Percentiles rank a stretch among this genome's conserved stretches.
phyloP scores from a whole-genome alignment of 2,888 invertebrate genomes.

The Drosophila ezoana region DNA sequence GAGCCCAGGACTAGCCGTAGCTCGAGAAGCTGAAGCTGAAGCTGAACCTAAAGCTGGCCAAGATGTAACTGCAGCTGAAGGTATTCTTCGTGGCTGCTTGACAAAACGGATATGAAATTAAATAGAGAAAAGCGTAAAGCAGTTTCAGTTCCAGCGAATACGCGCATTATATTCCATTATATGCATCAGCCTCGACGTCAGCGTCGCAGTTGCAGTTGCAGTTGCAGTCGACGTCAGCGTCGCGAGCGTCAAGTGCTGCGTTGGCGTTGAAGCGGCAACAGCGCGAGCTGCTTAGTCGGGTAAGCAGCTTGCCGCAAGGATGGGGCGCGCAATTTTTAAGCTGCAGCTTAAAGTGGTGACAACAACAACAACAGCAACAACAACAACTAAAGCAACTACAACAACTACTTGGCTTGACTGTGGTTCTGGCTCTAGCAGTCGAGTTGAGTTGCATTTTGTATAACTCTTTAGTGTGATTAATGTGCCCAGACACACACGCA shows the following conservation, averaged over 20 bases:
- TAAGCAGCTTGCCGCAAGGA: conserved; percentile 57
- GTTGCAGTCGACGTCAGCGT: not conserved
- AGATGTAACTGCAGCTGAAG: not conserved
- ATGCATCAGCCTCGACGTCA: not conserved
- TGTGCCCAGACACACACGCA: conserved; percentile 59
- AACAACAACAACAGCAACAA: conserved; percentile 51
- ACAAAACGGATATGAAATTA: conserved; percentile 77
- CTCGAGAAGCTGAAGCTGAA: conserved; percentile 25
- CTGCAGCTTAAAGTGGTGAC: conserved; percentile 76
- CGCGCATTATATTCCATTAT: conserved; percentile 52
- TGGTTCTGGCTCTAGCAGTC: conserved; percentile 36
- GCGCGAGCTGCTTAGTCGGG: conserved; percentile 60
- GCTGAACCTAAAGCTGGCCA: conserved; percentile 6
- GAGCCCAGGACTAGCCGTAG: conserved; percentile 46
- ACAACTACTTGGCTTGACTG: conserved; percentile 3
- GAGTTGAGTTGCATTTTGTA: conserved; percentile 74
- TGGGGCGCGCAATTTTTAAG: conserved; percentile 59
- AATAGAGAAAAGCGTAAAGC: conserved; percentile 61
- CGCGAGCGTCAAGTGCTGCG: conserved; percentile 55
- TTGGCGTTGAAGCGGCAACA: conserved; percentile 55
- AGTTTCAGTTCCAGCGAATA: conserved; percentile 33
- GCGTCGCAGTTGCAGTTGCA: not conserved
- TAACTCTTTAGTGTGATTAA: conserved; percentile 80
- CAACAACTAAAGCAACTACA: conserved; percentile 20
- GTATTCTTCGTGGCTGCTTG: conserved; percentile 47